Evolutionary conservation across 2,888 invertebrate species (phyloP).

Genomic region (Diloba caeruleocephala): DNA sequence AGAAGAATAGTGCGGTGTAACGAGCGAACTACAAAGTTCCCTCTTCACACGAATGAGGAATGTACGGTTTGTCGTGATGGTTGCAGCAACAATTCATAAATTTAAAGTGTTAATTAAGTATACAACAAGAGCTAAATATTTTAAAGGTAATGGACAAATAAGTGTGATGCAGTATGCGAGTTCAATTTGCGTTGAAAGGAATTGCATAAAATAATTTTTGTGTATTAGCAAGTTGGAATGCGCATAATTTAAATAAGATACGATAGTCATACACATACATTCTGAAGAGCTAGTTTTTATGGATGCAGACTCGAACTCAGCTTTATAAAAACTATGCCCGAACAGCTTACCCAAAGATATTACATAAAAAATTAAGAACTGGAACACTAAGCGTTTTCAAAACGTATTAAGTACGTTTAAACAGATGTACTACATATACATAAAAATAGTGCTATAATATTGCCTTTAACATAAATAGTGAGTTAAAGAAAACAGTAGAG

Average conservation of each 20-base stretch:
- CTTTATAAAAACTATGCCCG: background rate
- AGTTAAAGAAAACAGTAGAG: conserved; percentile 18
- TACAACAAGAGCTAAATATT: conserved; percentile 10
- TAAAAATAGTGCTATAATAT: conserved; percentile 31
- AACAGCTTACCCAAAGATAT: background rate
- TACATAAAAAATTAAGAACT: no score
- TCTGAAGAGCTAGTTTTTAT: no score
- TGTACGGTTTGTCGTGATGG: conserved; percentile 64
- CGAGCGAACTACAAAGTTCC: conserved; percentile 79
- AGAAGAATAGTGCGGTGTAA: conserved; percentile 70
- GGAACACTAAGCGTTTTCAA: conserved; percentile 20
- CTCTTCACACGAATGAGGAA: conserved; percentile 71
- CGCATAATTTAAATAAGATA: conserved; percentile 1
- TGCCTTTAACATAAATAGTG: conserved; percentile 14
- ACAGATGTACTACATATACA: conserved; percentile 33
- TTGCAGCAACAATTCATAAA: conserved; percentile 72
- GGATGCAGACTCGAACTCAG: no score
- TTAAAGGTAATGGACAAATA: conserved; percentile 16
- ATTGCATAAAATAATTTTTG: no score
- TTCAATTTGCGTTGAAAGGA: conserved; percentile 5
- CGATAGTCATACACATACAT: conserved; percentile 5
- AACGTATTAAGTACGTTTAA: conserved; percentile 15
- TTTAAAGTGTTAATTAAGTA: conserved; percentile 9
- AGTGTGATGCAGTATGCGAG: conserved; percentile 29
- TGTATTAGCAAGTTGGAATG: conserved; percentile 1